Percentiles rank a stretch among this genome's conserved stretches.
Evolutionary conservation across 2,888 invertebrate genomes (phyloP).

Genomic region (Patella caerulea): DNA sequence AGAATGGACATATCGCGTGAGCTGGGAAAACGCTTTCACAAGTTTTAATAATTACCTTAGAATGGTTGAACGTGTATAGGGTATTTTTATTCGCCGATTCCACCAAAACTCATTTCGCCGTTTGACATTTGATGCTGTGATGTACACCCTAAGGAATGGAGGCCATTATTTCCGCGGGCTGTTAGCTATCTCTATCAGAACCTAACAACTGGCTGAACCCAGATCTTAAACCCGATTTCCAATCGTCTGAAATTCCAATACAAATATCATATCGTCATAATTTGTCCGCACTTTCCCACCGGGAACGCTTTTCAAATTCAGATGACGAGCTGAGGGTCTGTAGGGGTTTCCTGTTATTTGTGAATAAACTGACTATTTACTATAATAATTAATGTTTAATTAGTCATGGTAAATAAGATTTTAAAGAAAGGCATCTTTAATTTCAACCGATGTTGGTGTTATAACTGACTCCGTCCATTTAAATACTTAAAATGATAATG

Average conservation of each 20-base stretch:
- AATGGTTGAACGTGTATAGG: not conserved
- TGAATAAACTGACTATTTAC: too few relatives aligned
- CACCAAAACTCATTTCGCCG: slow-evolving; percentile 9
- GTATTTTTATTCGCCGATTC: not conserved
- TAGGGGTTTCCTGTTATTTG: too few relatives aligned
- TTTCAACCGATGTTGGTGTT: too few relatives aligned
- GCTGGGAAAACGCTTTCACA: slow-evolving; percentile 7
- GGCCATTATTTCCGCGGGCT: slow-evolving; percentile 8
- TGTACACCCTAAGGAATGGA: not conserved
- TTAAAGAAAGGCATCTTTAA: too few relatives aligned
- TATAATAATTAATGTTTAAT: too few relatives aligned
- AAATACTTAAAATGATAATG: too few relatives aligned
- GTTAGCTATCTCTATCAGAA: not conserved
- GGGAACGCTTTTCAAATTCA: too few relatives aligned
- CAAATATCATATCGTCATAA: not conserved
- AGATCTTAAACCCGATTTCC: not conserved
- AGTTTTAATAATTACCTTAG: not conserved
- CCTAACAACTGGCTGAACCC: not conserved
- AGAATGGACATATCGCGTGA: slow-evolving; percentile 8
- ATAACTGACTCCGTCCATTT: too few relatives aligned
- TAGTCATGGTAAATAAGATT: too few relatives aligned
- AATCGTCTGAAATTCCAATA: slow-evolving; percentile 6
- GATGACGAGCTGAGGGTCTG: too few relatives aligned
- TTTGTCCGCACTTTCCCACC: not conserved
- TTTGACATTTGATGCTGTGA: slow-evolving; percentile 5